A percentile compares a stretch with the other conserved stretches of the same genome.
Conservation (phyloP, 37 sponge, comb jelly and placozoan genomes). For the Petrosia ficiformis region DNA sequence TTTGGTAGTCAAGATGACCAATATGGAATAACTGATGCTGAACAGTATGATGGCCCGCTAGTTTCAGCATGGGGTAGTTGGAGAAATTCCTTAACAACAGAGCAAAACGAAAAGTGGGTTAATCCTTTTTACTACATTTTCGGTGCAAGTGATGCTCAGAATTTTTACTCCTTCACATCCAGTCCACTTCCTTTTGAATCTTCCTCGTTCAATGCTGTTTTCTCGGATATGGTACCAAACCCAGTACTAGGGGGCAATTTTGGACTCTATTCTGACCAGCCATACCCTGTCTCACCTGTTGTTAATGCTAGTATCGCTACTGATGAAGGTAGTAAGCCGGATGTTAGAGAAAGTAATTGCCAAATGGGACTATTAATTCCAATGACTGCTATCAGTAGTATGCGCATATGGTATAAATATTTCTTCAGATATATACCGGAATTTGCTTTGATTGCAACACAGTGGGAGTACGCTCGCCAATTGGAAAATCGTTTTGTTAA, state of each 20-base stretch:
- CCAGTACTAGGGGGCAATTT: constrained; percentile 13
- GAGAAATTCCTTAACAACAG: constrained; percentile 45
- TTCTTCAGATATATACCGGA: constrained; percentile 61
- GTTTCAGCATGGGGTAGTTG: constrained; percentile 69
- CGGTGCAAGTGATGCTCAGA: constrained; percentile 53
- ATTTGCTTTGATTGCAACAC: not conserved
- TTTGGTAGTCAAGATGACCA: constrained; percentile 36
- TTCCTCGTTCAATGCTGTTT: constrained; percentile 4
- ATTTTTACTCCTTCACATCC: constrained; percentile 16
- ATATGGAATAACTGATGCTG: not conserved
- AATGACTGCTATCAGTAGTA: constrained; percentile 37
- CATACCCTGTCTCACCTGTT: not conserved
- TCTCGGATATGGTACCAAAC: constrained; percentile 23
- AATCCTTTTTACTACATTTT: constrained; percentile 83
- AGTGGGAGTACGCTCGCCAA: constrained; percentile 4
- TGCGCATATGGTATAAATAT: constrained; percentile 57
- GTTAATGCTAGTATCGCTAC: not conserved
- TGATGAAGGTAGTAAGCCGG: not conserved
- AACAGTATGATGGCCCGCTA: constrained; percentile 53
- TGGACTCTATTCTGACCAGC: constrained; percentile 22
- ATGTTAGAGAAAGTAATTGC: not conserved
- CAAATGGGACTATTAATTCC: constrained; percentile 33
- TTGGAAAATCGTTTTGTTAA: constrained; percentile 54
- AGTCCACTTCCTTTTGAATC: not conserved
- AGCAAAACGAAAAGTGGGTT: constrained; percentile 49